Percentiles rank a stretch among this genome's conserved stretches.
Conservation (phyloP, 2,888 invertebrate genomes). For the Galeruca laticollis region DNA sequence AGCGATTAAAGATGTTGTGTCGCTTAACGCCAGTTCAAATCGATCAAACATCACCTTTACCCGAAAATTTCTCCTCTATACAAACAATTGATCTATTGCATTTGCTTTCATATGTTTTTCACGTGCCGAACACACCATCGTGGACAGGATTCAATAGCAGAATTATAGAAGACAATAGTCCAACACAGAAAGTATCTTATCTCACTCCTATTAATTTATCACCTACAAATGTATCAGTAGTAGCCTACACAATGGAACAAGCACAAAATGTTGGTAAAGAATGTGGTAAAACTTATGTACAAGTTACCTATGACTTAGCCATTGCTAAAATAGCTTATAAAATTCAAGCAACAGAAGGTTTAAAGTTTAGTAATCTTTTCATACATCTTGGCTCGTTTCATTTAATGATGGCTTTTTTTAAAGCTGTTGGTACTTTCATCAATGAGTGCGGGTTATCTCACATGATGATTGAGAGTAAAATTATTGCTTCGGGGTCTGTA, state of each 20-base stretch:
- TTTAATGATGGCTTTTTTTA: too few relatives aligned
- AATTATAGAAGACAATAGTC: slow-evolving; percentile 45
- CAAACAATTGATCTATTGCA: slow-evolving; percentile 42
- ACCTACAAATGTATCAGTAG: slow-evolving; percentile 53
- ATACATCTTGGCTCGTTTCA: slow-evolving; percentile 60
- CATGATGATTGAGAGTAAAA: slow-evolving; percentile 36
- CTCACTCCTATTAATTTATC: slow-evolving; percentile 57
- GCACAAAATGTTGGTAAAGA: slow-evolving; percentile 48
- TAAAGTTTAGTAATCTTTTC: slow-evolving; percentile 56
- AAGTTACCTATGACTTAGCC: slow-evolving; percentile 58
- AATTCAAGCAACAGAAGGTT: slow-evolving; percentile 52
- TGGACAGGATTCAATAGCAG: slow-evolving; percentile 56
- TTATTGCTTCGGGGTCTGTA: slow-evolving; percentile 48
- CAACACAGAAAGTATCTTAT: slow-evolving; percentile 53
- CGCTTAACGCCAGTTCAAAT: slow-evolving; percentile 18
- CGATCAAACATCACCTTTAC: slow-evolving; percentile 6
- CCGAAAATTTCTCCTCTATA: background rate
- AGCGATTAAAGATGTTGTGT: slow-evolving; percentile 25
- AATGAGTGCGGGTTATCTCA: slow-evolving; percentile 35
- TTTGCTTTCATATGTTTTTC: slow-evolving; percentile 48
- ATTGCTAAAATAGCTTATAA: slow-evolving; percentile 53
- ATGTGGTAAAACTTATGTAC: slow-evolving; percentile 44
- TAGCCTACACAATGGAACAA: slow-evolving; percentile 51
- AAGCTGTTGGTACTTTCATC: slow-evolving; percentile 36
- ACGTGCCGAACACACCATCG: slow-evolving; percentile 53